Conservation (phyloP, 2,113 vertebrate genomes). For the Rhea pennata region DNA sequence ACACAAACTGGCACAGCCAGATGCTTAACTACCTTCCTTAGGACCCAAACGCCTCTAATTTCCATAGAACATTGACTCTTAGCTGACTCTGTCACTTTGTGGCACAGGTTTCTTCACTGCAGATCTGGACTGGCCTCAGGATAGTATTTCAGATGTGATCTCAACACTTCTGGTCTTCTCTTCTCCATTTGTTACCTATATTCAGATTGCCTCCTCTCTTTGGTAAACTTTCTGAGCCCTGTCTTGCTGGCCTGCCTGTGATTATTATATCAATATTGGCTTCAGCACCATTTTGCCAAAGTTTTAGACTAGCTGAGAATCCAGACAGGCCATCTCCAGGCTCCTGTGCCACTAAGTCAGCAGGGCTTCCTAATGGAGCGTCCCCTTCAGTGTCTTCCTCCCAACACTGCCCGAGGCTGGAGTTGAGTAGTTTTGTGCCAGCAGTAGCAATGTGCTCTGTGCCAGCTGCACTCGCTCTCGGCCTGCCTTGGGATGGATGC, state of each 20-base stretch:
- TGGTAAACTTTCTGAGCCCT: neutral
- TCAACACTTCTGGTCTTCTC: neutral
- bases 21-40: neutral
- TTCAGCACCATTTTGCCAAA: neutral
- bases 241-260: neutral
- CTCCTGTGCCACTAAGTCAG: neutral
- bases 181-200: neutral
- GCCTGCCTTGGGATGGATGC: slow-evolving; percentile 25
- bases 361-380: neutral
- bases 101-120: neutral
- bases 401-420: neutral
- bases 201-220: neutral
- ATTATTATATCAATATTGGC: neutral
- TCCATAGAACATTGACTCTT: neutral
- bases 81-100: fast-evolving
- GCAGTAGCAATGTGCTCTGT: neutral
- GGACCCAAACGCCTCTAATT: neutral
- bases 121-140: neutral
- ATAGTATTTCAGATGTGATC: neutral
- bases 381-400: neutral
- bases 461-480: neutral
- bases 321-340: neutral
- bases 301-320: slow-evolving; percentile 16
- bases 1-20: neutral
- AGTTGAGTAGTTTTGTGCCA: neutral